phyloP scores from a whole-genome alignment of 2,888 invertebrate species.

The Dolomedes plantarius region DNA sequence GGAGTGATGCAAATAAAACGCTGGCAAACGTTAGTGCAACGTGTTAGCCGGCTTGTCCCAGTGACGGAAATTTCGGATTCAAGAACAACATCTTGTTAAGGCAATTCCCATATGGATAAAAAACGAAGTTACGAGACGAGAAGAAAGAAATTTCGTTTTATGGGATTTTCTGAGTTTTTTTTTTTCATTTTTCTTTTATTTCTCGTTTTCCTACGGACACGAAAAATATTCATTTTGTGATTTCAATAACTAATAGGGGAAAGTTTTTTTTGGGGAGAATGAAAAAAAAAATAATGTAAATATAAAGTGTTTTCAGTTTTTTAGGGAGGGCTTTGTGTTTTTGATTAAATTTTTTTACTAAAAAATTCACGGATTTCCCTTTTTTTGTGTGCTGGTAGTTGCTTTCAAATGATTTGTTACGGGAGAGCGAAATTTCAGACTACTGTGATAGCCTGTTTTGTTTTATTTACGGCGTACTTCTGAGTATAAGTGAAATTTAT shows the following conservation, averaged over 20 bases:
- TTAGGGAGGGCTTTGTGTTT: background rate
- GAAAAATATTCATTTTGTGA: slow-evolving; percentile 9
- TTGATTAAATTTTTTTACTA: no score
- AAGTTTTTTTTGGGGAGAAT: background rate
- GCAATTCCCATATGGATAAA: slow-evolving; percentile 32
- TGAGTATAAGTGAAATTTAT: no score
- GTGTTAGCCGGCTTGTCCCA: slow-evolving; percentile 1
- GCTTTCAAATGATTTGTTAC: no score
- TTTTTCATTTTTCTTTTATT: background rate
- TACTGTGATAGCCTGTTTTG: no score
- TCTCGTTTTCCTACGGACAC: background rate
- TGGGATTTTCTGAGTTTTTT: background rate
- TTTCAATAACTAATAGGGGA: slow-evolving; percentile 19
- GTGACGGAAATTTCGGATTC: slow-evolving; percentile 1
- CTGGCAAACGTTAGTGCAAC: background rate
- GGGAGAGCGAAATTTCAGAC: no score
- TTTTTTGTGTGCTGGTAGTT: no score
- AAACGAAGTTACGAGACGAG: background rate
- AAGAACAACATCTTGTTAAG: slow-evolving; percentile 56
- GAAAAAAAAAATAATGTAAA: background rate
- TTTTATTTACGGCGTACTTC: no score
- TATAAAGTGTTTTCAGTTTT: background rate
- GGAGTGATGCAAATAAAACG: slow-evolving; percentile 53
- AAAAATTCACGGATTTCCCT: no score
- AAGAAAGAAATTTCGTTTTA: slow-evolving; percentile 6